phyloP scores from a whole-genome alignment of 2,888 invertebrate genomes.

The Magallana nippona region DNA sequence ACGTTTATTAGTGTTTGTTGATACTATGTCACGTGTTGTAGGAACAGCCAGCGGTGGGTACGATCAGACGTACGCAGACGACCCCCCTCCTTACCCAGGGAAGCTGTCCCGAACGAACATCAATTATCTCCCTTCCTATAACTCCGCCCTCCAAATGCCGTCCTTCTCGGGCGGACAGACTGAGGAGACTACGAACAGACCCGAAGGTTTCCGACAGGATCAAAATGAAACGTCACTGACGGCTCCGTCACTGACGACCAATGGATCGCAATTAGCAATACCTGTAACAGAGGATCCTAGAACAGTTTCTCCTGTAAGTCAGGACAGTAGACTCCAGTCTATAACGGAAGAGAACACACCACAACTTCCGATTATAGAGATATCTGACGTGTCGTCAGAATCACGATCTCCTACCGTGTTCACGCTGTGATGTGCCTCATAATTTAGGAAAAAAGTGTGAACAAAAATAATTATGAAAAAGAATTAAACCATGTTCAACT shows the following conservation, averaged over 20 bases:
- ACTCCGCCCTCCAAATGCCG: conserved; percentile 10
- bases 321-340: background rate
- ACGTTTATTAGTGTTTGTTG: background rate
- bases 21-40: background rate
- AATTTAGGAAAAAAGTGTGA: too few relatives aligned
- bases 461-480: too few relatives aligned
- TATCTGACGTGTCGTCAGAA: background rate
- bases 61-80: background rate
- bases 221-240: background rate
- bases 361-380: background rate
- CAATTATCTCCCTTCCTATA: conserved; percentile 36
- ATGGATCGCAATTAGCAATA: background rate
- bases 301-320: background rate
- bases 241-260: background rate
- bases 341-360: background rate
- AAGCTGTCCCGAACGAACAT: conserved; percentile 21
- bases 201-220: background rate
- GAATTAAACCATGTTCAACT: too few relatives aligned
- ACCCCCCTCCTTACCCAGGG: conserved; percentile 26
- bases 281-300: background rate
- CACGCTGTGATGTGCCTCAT: background rate
- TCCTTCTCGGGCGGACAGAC: background rate
- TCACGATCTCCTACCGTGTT: background rate
- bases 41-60: background rate
- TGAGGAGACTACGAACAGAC: background rate